These are phyloP conservation scores for Nycticebus coucang DNA, from an alignment of 2,113 vertebrate species.

Conservation along the genomic window DNA sequence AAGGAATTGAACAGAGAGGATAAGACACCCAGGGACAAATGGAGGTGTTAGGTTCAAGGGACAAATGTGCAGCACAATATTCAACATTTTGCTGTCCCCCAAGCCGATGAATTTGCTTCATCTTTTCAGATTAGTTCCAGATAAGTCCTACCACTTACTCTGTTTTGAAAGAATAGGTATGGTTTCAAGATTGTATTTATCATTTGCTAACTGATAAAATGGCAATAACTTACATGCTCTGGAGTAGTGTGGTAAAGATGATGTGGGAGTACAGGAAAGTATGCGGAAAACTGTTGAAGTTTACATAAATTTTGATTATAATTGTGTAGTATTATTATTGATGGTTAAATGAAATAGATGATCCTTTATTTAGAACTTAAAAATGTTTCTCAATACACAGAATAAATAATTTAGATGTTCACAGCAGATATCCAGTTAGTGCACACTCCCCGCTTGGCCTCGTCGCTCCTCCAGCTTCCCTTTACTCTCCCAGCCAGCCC, in stretches of 20 bases:
- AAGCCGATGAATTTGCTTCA: conserved; percentile 6
- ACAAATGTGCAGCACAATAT: background rate
- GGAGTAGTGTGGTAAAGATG: background rate
- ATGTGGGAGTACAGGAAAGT: background rate
- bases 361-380: background rate
- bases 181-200: background rate
- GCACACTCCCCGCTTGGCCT: background rate
- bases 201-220: background rate
- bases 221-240: background rate
- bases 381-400: background rate
- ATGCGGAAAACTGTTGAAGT: background rate
- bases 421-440: background rate
- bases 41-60: background rate
- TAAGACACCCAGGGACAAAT: background rate
- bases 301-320: background rate
- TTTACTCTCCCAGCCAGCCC: accelerated
- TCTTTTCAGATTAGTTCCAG: background rate
- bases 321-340: background rate
- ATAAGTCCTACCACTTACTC: background rate
- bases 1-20: background rate
- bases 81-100: background rate
- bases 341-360: background rate
- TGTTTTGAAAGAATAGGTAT: background rate
- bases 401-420: background rate
- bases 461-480: background rate